Base-by-base conservation (phyloP, 1,140 invertebrate genomes). In the Theocolax elegans region DNA sequence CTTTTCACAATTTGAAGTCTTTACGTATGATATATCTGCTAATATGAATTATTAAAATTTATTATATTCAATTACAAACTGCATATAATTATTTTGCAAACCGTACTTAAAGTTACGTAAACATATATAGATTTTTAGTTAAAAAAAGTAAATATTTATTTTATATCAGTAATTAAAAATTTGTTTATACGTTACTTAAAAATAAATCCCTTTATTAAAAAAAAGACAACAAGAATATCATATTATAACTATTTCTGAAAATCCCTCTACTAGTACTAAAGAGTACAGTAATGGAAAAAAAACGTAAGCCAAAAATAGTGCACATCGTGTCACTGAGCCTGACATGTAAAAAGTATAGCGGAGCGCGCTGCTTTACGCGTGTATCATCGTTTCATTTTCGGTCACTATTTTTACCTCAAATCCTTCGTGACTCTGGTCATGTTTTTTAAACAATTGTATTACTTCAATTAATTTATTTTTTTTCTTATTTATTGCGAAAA, bases 1-100 rank as follows among this genome's bases (percentile, higher is more conserved):
- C 60, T 35, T 63, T 15, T 49, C 29, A 63, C n/a, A n/a, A n/a
- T 63, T 46, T 63, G 60, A 63, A 63, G 49, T 63, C 60, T 48
- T 63, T 31, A 49, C 27, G 60, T 19, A 63, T 49, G 29, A 63
- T 49, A 63, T 49, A 63, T 48, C 60, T 48, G 27, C 13, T 31
- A 49, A 38, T 15, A 15, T 44, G 31, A 31, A 15, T 54, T 15
- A 3, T 31, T 54, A 31, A 31, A 54, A n/a, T n/a, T n/a, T n/a
- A n/a, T n/a, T n/a, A n/a, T n/a, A n/a, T n/a, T n/a, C n/a, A n/a
- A n/a, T n/a, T n/a, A n/a, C n/a, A n/a, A n/a, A n/a, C n/a, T n/a
- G n/a, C n/a, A n/a, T n/a, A n/a, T n/a, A n/a, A n/a, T n/a, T n/a
- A n/a, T n/a, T n/a, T n/a, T n/a, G n/a, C n/a, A n/a, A n/a, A n/a